phyloP scores from a whole-genome alignment of 2,888 invertebrate species.

The Drosophila melanosoma region DNA sequence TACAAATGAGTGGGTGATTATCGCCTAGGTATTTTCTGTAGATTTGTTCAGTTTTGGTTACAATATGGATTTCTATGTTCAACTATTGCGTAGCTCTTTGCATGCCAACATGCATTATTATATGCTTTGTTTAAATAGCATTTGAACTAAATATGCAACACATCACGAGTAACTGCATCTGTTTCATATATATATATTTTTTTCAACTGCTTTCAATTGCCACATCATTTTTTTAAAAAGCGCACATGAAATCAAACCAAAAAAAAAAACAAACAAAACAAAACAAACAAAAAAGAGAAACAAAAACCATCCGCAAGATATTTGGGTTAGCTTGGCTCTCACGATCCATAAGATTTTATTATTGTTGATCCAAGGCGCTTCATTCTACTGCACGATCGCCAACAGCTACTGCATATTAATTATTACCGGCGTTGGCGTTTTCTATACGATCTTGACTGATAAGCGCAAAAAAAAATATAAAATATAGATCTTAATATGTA shows the following conservation, averaged over 20 bases:
- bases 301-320: constrained; percentile 39
- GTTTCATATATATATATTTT: constrained; percentile 10
- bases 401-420: constrained; percentile 65
- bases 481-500: constrained; percentile 26
- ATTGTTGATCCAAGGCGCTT: constrained; percentile 26
- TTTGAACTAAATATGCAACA: constrained; percentile 34
- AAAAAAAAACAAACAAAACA: constrained; percentile 25
- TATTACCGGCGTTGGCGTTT: constrained; percentile 30
- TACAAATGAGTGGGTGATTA: constrained; percentile 68
- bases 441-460: constrained; percentile 43
- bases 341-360: constrained; percentile 53
- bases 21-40: constrained; percentile 30
- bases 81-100: constrained; percentile 56
- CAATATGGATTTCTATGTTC: constrained; percentile 33
- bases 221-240: constrained; percentile 62
- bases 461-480: constrained; percentile 38
- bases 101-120: constrained; percentile 59
- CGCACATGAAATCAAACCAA: constrained; percentile 41
- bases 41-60: constrained; percentile 19
- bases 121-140: constrained; percentile 61
- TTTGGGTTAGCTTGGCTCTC: constrained; percentile 70
- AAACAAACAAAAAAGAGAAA: constrained; percentile 1
- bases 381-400: constrained; percentile 50
- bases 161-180: constrained; percentile 44
- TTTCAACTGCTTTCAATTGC: constrained; percentile 52